Evolutionary conservation across 1,140 invertebrate genomes (phyloP), one percentile per base, ranked within the genome.

Genomic region (Parapsyche elsis): DNA sequence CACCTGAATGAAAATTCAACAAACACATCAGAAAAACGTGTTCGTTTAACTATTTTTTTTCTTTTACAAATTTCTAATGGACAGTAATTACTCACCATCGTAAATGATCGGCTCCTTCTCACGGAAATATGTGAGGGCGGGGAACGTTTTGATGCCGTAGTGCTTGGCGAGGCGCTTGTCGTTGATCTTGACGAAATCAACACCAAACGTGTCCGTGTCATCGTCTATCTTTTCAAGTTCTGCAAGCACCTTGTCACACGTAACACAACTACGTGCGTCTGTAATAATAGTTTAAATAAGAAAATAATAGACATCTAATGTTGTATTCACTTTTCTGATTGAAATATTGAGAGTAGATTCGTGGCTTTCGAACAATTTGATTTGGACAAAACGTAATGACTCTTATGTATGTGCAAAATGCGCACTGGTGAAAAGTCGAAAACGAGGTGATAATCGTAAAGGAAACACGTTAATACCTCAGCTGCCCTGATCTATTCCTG

Each of bases 141-240:
- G 97, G 86, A 98, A 98, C 87, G 92, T 96, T 87, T 94, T 96
- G 88, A 98, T 96, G 84, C 96, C 96, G 92, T 97, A 96, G 84
- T 97, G 95, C 87, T 98, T 98, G 73, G 97, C 96, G 84, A 96
- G 91, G 89, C 96, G 92, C 91, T 97, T 97, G 90, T 98, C 97
- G 91, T 97, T 97, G 87, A 97, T 97, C 90, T 98, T 98, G 80
- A 97, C 95, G 89, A 98, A 96, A 88, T 96, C 95, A 82, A 98
- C 95, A 84, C 96, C 96, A 88, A 97, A 97, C 46, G 94, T 93
- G 88, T 97, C 96, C 73, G 95, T 97, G 88, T 97, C 96, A 89
- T 97, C 96, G 90, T 97, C 96, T 85, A 98, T 98, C 88, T 96
- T 96, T 89, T 98, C 96, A 85, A 98, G 89, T 89, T 97, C 95